Base-by-base conservation (phyloP, 2,113 vertebrate species). In the Oriolus oriolus region DNA sequence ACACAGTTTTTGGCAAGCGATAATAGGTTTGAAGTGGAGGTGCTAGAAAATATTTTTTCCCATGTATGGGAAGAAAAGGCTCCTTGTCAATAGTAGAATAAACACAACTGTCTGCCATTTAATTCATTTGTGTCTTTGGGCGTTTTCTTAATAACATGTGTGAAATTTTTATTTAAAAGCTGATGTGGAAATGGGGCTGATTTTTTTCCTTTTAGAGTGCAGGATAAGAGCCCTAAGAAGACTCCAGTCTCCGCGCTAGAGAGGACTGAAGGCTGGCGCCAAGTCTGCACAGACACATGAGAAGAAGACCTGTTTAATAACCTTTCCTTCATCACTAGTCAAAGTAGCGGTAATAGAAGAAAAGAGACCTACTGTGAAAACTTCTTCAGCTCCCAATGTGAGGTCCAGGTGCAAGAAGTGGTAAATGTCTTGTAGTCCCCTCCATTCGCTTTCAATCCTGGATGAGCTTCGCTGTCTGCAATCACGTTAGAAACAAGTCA, bases 381-480 rank as follows among this genome's bases (percentile, higher is more conserved):
- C 1, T 26, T 79, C 30, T 74, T 84, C 26, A 65, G 13, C 18
- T 68, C 14, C 2, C 0, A 22, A 0, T 23, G 18, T 35, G 60
- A 79, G 14, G 4, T 37, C 19, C 35, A 23, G 30, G 4, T 66
- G n/a, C 1, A 12, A 37, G 27, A 10, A 52, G 4, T 23, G 26
- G 6, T 24, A 59, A 11, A 2, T 65, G n/a, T 6, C 7, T 10
- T 26, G 17, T 14, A n/a, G 24, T 31, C 6, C 6, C 2, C 9
- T 68, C 21, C n/a, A 23, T 7, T 3, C 1, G 0, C 33, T 74
- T 77, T 54, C 65, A 66, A 9, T 17, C 23, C 42, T 23, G 31
- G 13, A 18, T 63, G 9, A 70, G 13, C 39, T 30, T 7, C 21
- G 6, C 5, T 44, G 16, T 26, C 57, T 64, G 27, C 6, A 28